phyloP scores from a whole-genome alignment of 2,797 vertebrate species.

The Buphagus erythrorhynchus region DNA sequence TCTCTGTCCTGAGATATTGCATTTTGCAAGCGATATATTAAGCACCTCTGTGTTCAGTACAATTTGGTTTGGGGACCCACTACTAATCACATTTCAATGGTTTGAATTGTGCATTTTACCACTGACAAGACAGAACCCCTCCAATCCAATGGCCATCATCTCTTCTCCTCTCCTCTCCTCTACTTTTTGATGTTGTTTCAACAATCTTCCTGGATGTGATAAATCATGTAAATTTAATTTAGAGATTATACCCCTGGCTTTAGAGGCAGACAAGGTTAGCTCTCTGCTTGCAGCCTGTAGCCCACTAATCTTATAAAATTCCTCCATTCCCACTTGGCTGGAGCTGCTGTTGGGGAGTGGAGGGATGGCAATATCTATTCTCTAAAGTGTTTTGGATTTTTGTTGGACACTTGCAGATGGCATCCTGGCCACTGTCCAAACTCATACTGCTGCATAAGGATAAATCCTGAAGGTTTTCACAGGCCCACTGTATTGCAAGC shows the following conservation, averaged over 20 bases:
- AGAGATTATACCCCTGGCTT: slow-evolving; percentile 44
- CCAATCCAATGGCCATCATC: background rate
- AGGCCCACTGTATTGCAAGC: background rate
- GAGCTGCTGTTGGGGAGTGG: background rate
- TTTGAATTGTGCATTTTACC: background rate
- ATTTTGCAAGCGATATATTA: slow-evolving; percentile 3
- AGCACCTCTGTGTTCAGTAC: background rate
- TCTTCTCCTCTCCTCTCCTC: background rate
- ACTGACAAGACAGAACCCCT: background rate
- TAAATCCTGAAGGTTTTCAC: background rate
- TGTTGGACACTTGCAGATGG: slow-evolving; percentile 15
- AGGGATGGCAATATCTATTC: background rate
- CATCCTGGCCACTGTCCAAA: background rate
- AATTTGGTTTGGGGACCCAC: slow-evolving; percentile 14
- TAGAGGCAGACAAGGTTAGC: slow-evolving; percentile 32
- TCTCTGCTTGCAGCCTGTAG: background rate
- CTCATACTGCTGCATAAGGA: background rate
- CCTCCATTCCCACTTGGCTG: slow-evolving; percentile 53
- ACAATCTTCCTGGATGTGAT: background rate
- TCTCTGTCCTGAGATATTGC: background rate
- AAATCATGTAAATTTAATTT: slow-evolving; percentile 73
- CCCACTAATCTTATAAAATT: slow-evolving; percentile 36
- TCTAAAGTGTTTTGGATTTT: background rate
- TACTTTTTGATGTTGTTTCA: background rate
- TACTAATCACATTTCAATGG: slow-evolving; percentile 6